Conservation (phyloP, 2,888 invertebrate species). For the Lasioglossum marginatum region DNA sequence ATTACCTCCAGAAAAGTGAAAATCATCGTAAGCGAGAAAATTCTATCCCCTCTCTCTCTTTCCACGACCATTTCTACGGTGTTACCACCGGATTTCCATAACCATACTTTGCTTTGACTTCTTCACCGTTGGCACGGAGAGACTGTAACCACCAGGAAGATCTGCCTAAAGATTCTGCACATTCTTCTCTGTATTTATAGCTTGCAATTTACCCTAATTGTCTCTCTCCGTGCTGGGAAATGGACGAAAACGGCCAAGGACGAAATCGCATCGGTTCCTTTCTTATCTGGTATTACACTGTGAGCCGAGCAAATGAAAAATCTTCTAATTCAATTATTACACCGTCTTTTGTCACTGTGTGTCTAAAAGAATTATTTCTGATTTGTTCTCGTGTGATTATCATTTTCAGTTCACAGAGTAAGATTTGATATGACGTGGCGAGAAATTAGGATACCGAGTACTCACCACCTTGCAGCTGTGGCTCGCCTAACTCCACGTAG, state of each 20-base stretch:
- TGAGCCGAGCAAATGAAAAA: background rate
- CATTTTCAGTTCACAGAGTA: background rate
- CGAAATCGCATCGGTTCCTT: background rate
- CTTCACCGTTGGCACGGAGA: background rate
- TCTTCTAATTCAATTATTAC: background rate
- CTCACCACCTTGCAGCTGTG: conserved; percentile 94
- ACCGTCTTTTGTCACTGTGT: background rate
- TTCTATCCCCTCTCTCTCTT: background rate
- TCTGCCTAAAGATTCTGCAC: background rate
- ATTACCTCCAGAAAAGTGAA: no score
- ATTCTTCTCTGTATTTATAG: background rate
- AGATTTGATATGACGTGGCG: background rate
- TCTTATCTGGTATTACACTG: background rate
- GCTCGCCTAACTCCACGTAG: conserved; percentile 96
- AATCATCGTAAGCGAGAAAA: background rate
- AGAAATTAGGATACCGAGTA: conserved; percentile 39
- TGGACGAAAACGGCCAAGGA: background rate
- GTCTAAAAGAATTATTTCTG: background rate
- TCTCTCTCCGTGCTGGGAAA: background rate
- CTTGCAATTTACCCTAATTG: background rate
- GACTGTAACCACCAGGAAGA: background rate
- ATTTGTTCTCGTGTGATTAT: background rate
- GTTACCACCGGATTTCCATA: background rate
- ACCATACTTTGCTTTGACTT: background rate
- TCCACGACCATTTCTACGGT: background rate